Conservation (phyloP, 2,113 vertebrate species). For the Leucoraja erinaceus region DNA sequence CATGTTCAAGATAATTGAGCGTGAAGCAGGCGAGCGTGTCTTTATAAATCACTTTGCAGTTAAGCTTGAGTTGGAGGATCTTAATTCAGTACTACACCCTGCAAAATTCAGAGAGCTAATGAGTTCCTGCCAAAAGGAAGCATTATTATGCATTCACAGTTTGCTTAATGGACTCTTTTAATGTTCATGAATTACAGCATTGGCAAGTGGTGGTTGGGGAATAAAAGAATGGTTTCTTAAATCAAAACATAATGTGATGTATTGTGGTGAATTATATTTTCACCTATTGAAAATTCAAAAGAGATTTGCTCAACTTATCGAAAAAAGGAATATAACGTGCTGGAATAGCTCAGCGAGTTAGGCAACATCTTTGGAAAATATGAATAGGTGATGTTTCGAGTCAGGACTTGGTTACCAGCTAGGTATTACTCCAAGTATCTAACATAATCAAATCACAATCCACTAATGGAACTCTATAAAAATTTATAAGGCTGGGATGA, state of each 20-base stretch:
- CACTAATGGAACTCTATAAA: background rate
- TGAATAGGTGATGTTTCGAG: too few species aligned
- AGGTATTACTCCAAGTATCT: background rate
- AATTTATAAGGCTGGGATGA: background rate
- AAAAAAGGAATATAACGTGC: too few species aligned
- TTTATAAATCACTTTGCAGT: background rate
- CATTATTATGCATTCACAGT: background rate
- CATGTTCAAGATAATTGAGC: background rate
- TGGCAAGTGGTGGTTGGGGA: background rate
- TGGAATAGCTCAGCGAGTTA: too few species aligned
- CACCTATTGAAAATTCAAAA: background rate
- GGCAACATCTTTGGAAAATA: too few species aligned
- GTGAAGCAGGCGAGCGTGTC: background rate
- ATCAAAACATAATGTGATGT: background rate
- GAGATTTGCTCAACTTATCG: background rate
- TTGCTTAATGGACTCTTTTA: background rate
- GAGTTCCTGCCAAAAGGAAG: background rate
- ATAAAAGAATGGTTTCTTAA: background rate
- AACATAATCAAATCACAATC: background rate
- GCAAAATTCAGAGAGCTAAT: background rate
- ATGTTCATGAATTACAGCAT: background rate
- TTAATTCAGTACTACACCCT: background rate
- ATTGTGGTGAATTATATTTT: background rate
- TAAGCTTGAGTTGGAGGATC: background rate
- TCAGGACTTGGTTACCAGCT: background rate